Evolutionary conservation across 2,797 vertebrate species (phyloP).

Genomic region (Coilia nasus): DNA sequence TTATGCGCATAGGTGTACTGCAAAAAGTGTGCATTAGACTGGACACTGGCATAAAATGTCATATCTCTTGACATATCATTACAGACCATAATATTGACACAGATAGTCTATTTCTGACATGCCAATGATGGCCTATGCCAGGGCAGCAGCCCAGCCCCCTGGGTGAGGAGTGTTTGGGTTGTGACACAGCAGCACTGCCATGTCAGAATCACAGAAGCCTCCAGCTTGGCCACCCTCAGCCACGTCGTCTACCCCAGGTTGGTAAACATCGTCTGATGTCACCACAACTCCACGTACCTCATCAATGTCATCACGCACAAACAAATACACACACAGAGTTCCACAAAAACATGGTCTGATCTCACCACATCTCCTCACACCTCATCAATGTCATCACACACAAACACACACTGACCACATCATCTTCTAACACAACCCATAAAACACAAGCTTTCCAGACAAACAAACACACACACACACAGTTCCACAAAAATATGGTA

Average conservation of each 20-base stretch:
- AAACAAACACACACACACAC: not conserved
- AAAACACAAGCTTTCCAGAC: not conserved
- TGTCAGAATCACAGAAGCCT: not conserved
- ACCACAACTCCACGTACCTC: not conserved
- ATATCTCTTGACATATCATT: not conserved
- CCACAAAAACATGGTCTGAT: too few species aligned
- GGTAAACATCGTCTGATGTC: not conserved
- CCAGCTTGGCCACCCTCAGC: not conserved
- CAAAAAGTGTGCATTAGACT: too few species aligned
- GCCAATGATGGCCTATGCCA: not conserved
- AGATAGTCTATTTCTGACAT: not conserved
- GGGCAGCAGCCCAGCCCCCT: not conserved
- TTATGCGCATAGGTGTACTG: too few species aligned
- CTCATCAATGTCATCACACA: too few species aligned
- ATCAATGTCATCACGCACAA: too few species aligned
- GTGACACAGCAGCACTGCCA: not conserved
- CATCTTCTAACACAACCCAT: too few species aligned
- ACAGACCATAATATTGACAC: not conserved
- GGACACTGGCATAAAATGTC: not conserved
- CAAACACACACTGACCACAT: too few species aligned
- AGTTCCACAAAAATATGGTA: not conserved
- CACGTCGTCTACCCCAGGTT: not conserved
- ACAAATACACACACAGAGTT: not conserved
- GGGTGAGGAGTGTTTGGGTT: too few species aligned
- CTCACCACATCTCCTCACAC: too few species aligned